A percentile compares a stretch with the other conserved stretches of the same genome.
Evolutionary conservation across 2,797 vertebrate genomes (phyloP).

Genomic region (Clarias pachynema): DNA sequence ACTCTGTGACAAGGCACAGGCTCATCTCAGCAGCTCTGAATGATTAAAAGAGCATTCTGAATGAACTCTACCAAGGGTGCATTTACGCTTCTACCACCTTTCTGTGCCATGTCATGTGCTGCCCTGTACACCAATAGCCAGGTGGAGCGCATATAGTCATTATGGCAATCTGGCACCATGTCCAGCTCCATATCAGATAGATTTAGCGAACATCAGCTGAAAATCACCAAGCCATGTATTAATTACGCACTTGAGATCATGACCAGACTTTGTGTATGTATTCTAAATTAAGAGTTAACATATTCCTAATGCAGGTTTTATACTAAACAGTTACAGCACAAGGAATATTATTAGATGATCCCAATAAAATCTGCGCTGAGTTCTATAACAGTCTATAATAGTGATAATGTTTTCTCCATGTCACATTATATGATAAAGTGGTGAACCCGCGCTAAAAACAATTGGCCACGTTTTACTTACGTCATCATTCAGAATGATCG

Average conservation of each 20-base stretch:
- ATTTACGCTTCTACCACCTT: conserved; percentile 61
- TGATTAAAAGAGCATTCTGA: conserved; percentile 68
- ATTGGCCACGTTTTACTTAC: not conserved
- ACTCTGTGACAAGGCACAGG: conserved; percentile 47
- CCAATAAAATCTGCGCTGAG: conserved; percentile 15
- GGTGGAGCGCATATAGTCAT: conserved; percentile 57
- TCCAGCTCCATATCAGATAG: conserved; percentile 47
- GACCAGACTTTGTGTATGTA: not conserved
- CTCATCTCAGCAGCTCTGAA: conserved; percentile 59
- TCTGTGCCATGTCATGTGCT: conserved; percentile 39
- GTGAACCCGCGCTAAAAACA: not conserved
- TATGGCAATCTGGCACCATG: not conserved
- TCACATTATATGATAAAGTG: conserved; percentile 14
- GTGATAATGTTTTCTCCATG: conserved; percentile 9
- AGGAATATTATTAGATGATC: conserved; percentile 15
- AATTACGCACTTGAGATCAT: conserved; percentile 1
- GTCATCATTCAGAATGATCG: not conserved
- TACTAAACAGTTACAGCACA: not conserved
- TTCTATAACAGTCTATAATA: not conserved
- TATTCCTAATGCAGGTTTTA: not conserved
- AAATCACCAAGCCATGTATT: conserved; percentile 3
- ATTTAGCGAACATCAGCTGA: conserved; percentile 31
- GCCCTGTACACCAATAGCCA: conserved; percentile 53
- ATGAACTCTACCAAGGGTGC: conserved; percentile 62
- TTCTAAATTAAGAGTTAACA: not conserved